These are phyloP conservation scores for Idaea dimidiata DNA, from an alignment of 2,888 invertebrate genomes.

Conservation along the genomic window DNA sequence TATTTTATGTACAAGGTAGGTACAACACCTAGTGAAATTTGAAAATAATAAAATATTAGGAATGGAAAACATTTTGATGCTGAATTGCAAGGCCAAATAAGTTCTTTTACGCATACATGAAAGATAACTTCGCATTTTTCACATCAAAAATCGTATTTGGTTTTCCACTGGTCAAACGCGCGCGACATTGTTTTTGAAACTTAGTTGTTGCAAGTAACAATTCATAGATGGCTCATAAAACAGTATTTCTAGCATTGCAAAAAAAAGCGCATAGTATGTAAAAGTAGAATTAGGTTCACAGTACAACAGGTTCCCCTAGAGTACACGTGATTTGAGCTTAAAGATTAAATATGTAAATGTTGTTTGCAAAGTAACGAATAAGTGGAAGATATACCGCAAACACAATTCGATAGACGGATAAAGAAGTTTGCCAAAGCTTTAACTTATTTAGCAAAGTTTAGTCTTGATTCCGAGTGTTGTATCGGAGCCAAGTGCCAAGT, in stretches of 20 bases:
- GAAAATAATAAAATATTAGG: no score
- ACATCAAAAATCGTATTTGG: no score
- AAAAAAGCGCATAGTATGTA: background rate
- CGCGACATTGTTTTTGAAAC: no score
- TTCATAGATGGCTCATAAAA: background rate
- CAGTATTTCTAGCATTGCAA: no score
- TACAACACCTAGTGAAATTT: no score
- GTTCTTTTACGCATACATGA: no score
- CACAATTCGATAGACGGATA: background rate
- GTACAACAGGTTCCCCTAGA: background rate
- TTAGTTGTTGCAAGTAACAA: no score
- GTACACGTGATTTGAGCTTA: slow-evolving; percentile 1
- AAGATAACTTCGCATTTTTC: no score
- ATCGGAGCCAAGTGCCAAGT: background rate
- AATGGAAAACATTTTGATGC: no score
- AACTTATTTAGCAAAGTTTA: background rate
- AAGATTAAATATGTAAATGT: background rate
- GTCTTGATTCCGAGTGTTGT: background rate
- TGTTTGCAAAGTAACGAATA: background rate
- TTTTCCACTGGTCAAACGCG: no score
- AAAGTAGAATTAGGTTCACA: background rate
- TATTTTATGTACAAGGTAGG: no score
- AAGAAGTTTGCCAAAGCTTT: slow-evolving; percentile 1
- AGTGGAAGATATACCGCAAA: slow-evolving; percentile 1
- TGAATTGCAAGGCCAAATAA: no score